Evolutionary conservation across 2,113 vertebrate species (phyloP), one percentile per base, ranked within the genome.

Genomic region (Tretioscincus oriximinensis): DNA sequence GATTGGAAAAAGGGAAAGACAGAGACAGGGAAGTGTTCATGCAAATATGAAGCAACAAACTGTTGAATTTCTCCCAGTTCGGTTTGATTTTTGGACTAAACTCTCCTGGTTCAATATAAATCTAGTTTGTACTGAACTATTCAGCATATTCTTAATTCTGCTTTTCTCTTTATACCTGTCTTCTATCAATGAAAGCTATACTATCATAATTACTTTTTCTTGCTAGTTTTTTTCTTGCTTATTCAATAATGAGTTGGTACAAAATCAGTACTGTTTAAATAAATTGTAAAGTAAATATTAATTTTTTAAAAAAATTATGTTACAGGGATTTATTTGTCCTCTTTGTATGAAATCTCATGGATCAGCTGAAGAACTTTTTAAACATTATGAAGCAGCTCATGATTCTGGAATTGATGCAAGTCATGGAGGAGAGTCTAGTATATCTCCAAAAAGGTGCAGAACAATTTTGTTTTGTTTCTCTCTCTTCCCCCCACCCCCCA

Each of bases 271-370:
- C 14, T 68, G 60, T 24, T 61, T 58, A 69, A 45, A 60, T 4
- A 5, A 16, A 22, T n/a, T 2, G 9, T 10, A 54, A 9, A 20
- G 11, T 14, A 67, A 58, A 45, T 28, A 67, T 47, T 73, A 2
- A 29, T 67, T 82, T 82, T 84, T 73, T 88, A n/a, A n/a, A n/a
- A n/a, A n/a, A n/a, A n/a, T n/a, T 49, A 91, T 82, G 14, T 75
- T 87, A 35, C 89, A 99, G 99, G 99, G 99, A 67, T 99, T 99
- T 93, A 99, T 99, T 93, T 99, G 99, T 95, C 99, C 99, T 70
- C 97, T 98, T 88, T 99, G 98, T 92, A 99, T 99, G 99, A 99
- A 99, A 92, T 98, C 99, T 81, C 98, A 99, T 92, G 98, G 95
- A 93, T 99, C 98, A 82, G 98, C 98, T 10, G 98, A 99, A 89